Conservation (phyloP, 2,797 vertebrate genomes). For the Crypturellus tataupa region DNA sequence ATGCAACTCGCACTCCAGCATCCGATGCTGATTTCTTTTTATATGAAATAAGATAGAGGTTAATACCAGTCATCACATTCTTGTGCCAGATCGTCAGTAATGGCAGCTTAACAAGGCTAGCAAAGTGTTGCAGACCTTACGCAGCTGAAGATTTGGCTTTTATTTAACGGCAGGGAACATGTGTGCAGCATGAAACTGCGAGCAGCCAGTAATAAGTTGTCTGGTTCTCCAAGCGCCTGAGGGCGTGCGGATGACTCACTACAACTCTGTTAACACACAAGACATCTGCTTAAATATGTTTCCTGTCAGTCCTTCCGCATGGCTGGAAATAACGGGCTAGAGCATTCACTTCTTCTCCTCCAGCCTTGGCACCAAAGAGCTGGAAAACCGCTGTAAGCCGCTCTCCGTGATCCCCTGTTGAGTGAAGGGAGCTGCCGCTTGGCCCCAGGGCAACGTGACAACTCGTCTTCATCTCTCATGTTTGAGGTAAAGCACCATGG, state of each 20-base stretch:
- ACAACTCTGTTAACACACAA: constrained; percentile 17
- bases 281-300: constrained; percentile 58
- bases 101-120: background rate
- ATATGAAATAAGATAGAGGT: background rate
- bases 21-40: background rate
- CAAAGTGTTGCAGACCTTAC: background rate
- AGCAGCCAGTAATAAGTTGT: constrained; percentile 23
- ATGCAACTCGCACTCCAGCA: background rate
- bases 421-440: background rate
- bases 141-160: background rate
- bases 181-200: background rate
- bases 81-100: background rate
- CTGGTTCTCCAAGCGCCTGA: background rate
- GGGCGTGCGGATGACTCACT: constrained; percentile 24
- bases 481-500: background rate
- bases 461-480: background rate
- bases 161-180: background rate
- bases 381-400: constrained; percentile 39
- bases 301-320: constrained; percentile 2
- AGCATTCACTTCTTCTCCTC: background rate
- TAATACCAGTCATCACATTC: rapidly evolving
- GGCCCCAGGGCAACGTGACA: background rate
- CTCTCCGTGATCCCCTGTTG: background rate
- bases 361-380: constrained; percentile 18
- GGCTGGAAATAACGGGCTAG: constrained; percentile 12